Evolutionary conservation across 2,888 invertebrate genomes (phyloP).

Genomic region (Meghimatium bilineatum): DNA sequence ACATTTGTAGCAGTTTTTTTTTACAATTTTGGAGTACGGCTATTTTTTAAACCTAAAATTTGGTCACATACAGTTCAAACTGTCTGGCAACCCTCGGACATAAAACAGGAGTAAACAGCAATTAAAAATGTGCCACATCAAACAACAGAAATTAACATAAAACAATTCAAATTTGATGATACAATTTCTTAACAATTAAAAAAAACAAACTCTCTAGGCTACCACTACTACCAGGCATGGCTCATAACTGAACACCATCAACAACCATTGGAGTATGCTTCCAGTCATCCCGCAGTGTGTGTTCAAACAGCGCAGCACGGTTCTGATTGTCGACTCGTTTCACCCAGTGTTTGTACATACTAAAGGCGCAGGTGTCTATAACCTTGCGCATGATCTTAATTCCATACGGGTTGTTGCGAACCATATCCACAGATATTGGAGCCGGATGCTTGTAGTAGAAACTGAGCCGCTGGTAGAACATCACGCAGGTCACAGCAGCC

Average conservation of each 20-base stretch:
- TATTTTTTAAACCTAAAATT: too few relatives aligned
- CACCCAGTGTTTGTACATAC: conserved; percentile 99
- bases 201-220: too few relatives aligned
- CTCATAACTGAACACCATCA: conserved; percentile 17
- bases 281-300: conserved; percentile 83
- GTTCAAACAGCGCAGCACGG: conserved; percentile 98
- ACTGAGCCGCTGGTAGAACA: conserved; percentile 87
- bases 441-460: conserved; percentile 90
- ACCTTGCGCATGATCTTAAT: conserved; percentile 93
- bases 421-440: conserved; percentile 87
- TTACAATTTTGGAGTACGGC: too few relatives aligned
- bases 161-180: too few relatives aligned
- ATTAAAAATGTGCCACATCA: too few relatives aligned
- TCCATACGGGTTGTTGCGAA: conserved; percentile 88
- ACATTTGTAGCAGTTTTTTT: too few relatives aligned
- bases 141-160: too few relatives aligned
- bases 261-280: conserved; percentile 27
- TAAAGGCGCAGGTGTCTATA: conserved; percentile 86
- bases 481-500: conserved; percentile 75
- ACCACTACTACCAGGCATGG: background rate
- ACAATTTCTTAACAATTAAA: too few relatives aligned
- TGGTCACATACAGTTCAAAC: too few relatives aligned
- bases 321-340: conserved; percentile 99
- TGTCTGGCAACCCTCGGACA: too few relatives aligned
- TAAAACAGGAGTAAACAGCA: too few relatives aligned